Percentiles rank a stretch among this genome's conserved stretches.
Conservation (phyloP, 2,113 vertebrate genomes). For the Siniperca chuatsi region DNA sequence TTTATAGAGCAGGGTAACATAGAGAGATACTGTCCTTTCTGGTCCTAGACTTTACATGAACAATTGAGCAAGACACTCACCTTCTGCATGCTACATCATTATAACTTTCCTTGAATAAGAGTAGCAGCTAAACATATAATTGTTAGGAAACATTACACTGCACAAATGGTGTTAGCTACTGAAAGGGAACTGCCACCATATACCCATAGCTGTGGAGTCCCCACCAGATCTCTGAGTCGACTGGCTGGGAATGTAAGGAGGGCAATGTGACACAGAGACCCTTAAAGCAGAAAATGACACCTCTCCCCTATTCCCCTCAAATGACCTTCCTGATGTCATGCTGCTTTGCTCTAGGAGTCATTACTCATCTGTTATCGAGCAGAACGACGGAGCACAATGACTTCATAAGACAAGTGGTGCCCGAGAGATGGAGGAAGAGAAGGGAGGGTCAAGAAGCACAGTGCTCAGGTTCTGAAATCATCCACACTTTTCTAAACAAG, state of each 20-base stretch:
- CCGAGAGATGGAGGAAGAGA: slow-evolving; percentile 40
- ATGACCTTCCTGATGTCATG: slow-evolving; percentile 58
- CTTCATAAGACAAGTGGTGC: slow-evolving; percentile 67
- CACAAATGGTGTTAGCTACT: background rate
- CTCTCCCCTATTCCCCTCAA: slow-evolving; percentile 45
- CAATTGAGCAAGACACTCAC: background rate
- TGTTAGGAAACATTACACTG: slow-evolving; percentile 15
- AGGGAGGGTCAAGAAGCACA: slow-evolving; percentile 24
- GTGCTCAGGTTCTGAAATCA: slow-evolving; percentile 55
- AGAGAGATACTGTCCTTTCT: background rate
- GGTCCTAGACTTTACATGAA: slow-evolving; percentile 7
- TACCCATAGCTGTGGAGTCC: background rate
- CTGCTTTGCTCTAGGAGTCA: slow-evolving; percentile 44
- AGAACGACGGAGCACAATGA: slow-evolving; percentile 57
- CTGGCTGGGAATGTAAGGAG: slow-evolving; percentile 6
- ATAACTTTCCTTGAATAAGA: background rate
- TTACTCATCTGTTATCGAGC: slow-evolving; percentile 68
- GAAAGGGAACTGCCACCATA: slow-evolving; percentile 8
- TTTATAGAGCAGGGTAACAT: slow-evolving; percentile 1
- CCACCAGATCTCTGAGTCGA: background rate
- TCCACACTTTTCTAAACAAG: slow-evolving; percentile 36
- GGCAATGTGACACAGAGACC: slow-evolving; percentile 29
- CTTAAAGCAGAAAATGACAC: slow-evolving; percentile 49
- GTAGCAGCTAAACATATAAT: slow-evolving; percentile 11
- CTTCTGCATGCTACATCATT: background rate